Evolutionary conservation across 2,113 vertebrate genomes (phyloP).

Genomic region (Xiphias gladius): DNA sequence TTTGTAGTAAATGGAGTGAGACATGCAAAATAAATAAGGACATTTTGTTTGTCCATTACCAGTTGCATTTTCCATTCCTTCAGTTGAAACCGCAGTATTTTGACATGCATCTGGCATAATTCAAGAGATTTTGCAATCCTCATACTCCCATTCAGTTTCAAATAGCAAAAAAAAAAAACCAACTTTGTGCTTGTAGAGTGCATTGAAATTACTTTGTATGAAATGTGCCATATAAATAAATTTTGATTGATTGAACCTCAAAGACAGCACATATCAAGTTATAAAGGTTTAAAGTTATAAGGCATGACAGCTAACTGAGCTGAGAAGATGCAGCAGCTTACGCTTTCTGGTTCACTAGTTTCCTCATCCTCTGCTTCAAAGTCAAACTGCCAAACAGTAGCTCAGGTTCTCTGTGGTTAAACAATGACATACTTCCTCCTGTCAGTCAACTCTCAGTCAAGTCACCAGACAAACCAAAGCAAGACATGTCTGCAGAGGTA

Average conservation of each 20-base stretch:
- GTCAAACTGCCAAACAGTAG: background rate
- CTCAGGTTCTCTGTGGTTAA: conserved; percentile 10
- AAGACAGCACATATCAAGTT: no score
- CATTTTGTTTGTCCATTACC: background rate
- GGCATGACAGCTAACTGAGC: background rate
- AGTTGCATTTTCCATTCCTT: background rate
- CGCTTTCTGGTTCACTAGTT: conserved; percentile 32
- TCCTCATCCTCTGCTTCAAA: conserved; percentile 17
- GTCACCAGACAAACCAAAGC: background rate
- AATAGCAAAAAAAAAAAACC: background rate
- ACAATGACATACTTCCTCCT: background rate
- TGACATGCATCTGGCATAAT: background rate
- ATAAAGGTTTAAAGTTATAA: no score
- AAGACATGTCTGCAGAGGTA: background rate
- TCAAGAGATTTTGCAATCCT: no score
- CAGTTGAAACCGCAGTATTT: no score
- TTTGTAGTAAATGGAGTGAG: background rate
- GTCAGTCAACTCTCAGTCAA: background rate
- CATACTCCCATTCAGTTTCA: background rate
- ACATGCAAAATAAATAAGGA: background rate
- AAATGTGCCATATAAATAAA: no score
- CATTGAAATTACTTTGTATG: no score
- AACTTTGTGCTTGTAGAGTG: no score
- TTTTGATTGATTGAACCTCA: no score
- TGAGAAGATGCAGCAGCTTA: background rate